Base-by-base conservation (phyloP, 2,888 invertebrate species). In the Sarcophaga caerulescens region DNA sequence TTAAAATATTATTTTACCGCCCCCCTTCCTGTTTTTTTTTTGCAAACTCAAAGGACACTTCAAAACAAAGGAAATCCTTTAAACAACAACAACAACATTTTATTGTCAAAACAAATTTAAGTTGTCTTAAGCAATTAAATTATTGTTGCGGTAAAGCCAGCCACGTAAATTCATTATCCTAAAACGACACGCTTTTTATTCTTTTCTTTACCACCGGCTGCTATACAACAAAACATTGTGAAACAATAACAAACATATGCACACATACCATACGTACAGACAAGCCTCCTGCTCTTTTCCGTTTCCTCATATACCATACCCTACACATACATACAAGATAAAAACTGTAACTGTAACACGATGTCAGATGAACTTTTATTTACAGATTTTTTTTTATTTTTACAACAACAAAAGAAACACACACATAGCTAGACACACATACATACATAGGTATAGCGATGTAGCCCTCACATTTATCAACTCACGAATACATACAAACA, bases 351-450 rank as follows among this genome's bases (percentile, higher is more conserved):
- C 66, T 21, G 21, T 62, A 65, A 78, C 84, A 85, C 66, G 74
- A 81, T 84, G 84, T 85, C 84, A 75, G 87, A 81, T 88, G 88
- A 91, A 90, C 90, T 92, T 71, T 81, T 68, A 60, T 73, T 80
- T 91, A 85, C 91, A 92, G 90, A 35, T 35, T 91, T 90, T 90
- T 90, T 91, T 90, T 35, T 89, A 90, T 35, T 91, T 90, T 90
- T 89, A 89, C 89, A 89, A 88, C 87, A 89, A 88, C 70, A 35
- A 35, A 35, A 35, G 35, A 14, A 60, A 45, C 44, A 66, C 71
- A 71, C 45, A 45, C 10, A 77, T n/a, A 57, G 17, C 19, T 23
- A n/a, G 11, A 23, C 69, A 5, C 1, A 70, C 2, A 17, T 17
- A n/a, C 57, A 57, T 57, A 57, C 17, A 57, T 14, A 35, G 6